Conservation (phyloP, 2,113 vertebrate species). For the Polyodon spathula region DNA sequence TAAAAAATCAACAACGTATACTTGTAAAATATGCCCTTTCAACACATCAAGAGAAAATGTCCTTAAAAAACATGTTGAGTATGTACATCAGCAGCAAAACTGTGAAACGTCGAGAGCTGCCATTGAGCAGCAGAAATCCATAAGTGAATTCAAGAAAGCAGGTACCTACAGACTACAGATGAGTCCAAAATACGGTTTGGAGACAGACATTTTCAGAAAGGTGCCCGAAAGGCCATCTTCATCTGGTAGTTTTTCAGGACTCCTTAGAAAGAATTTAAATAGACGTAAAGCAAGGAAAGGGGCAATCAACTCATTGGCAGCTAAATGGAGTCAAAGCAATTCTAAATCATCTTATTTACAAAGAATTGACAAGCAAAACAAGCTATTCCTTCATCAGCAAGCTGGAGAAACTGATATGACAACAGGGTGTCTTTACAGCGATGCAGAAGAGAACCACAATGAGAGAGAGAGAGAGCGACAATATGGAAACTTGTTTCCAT, state of each 20-base stretch:
- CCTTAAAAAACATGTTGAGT: conserved; percentile 66
- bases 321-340: conserved; percentile 50
- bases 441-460: conserved; percentile 32
- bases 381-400: conserved; percentile 56
- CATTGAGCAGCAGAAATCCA: conserved; percentile 18
- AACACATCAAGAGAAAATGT: conserved; percentile 55
- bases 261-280: conserved; percentile 70
- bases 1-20: conserved; percentile 51
- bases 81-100: conserved; percentile 47
- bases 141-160: conserved; percentile 16
- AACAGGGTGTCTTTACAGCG: conserved; percentile 65
- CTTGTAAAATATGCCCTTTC: conserved; percentile 69
- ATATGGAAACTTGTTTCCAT: conserved; percentile 55
- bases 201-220: conserved; percentile 33
- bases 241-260: conserved; percentile 61
- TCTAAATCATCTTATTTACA: conserved; percentile 58
- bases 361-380: conserved; percentile 63
- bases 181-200: conserved; percentile 38
- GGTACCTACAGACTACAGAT: conserved; percentile 16
- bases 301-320: conserved; percentile 55
- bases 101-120: conserved; percentile 20
- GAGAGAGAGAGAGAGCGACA: conserved; percentile 55
- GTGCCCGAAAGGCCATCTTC: conserved; percentile 34
- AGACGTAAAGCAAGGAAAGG: conserved; percentile 72
- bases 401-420: conserved; percentile 61